Evolutionary conservation across 2,113 vertebrate genomes (phyloP).

Genomic region (Formicarius rufipectus): DNA sequence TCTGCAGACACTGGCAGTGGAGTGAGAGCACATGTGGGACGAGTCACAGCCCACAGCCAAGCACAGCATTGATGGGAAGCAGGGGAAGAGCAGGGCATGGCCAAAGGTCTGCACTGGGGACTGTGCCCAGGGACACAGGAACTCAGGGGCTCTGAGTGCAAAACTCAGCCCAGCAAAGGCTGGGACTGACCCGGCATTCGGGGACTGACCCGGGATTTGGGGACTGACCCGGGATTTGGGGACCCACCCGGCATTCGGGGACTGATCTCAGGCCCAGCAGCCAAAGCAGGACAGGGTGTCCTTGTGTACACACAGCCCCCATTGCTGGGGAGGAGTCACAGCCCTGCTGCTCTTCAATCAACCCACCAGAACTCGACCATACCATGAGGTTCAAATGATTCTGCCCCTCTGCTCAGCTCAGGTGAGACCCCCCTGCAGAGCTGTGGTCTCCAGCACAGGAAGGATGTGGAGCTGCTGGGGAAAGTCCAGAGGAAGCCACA

Average conservation of each 20-base stretch:
- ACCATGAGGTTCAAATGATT: neutral
- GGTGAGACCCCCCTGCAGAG: rapidly evolving
- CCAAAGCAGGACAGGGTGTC: neutral
- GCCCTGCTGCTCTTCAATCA: neutral
- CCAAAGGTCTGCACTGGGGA: neutral
- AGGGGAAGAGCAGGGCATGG: rapidly evolving
- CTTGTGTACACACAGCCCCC: neutral
- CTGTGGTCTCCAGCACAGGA: neutral
- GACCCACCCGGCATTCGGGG: too few species aligned
- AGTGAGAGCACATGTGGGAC: neutral
- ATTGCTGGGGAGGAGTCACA: neutral
- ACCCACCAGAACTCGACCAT: neutral
- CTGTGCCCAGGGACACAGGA: neutral
- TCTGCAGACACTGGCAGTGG: neutral
- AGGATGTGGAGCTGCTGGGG: rapidly evolving
- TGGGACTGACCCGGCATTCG: neutral
- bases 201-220: neutral
- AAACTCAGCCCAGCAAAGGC: neutral
- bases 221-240: neutral
- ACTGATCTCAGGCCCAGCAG: neutral
- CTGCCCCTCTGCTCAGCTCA: neutral
- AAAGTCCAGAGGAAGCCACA: rapidly evolving
- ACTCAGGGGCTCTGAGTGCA: neutral
- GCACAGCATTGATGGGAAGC: neutral
- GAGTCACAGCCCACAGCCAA: neutral